Conservation (phyloP, 1,140 invertebrate genomes). For the Drosophila micromelanica region DNA sequence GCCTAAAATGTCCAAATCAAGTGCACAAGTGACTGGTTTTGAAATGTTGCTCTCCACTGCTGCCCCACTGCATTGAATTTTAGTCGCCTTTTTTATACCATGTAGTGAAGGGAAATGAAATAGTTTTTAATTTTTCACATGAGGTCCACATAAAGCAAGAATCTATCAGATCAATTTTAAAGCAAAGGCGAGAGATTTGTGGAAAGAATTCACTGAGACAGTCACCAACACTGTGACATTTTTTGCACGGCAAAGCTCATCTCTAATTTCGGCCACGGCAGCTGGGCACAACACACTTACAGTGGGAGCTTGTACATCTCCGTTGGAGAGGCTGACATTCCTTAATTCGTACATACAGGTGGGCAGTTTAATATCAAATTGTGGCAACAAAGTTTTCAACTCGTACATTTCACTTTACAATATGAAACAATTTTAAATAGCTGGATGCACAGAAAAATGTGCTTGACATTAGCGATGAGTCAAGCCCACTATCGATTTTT, state of each 20-base stretch:
- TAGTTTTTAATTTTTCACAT: background rate
- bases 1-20: constrained; percentile 82
- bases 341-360: constrained; percentile 83
- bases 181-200: constrained; percentile 12
- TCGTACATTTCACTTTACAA: constrained; percentile 71
- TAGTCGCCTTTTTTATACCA: constrained; percentile 41
- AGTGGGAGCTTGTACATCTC: constrained; percentile 23
- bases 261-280: constrained; percentile 41
- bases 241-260: constrained; percentile 16
- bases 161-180: background rate
- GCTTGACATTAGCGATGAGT: constrained; percentile 26
- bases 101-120: constrained; percentile 26
- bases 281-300: constrained; percentile 54
- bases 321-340: constrained; percentile 59
- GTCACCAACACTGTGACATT: constrained; percentile 16
- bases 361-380: constrained; percentile 80
- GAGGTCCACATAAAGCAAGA: background rate
- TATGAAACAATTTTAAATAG: constrained; percentile 7
- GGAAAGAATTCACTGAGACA: constrained; percentile 17
- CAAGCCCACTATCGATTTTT: constrained; percentile 19
- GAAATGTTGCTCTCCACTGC: constrained; percentile 32
- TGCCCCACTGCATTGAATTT: constrained; percentile 44
- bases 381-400: constrained; percentile 76
- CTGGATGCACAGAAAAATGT: constrained; percentile 35
- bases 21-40: constrained; percentile 67